Conservation (phyloP, 2,113 vertebrate species). For the Onychostoma macrolepis region DNA sequence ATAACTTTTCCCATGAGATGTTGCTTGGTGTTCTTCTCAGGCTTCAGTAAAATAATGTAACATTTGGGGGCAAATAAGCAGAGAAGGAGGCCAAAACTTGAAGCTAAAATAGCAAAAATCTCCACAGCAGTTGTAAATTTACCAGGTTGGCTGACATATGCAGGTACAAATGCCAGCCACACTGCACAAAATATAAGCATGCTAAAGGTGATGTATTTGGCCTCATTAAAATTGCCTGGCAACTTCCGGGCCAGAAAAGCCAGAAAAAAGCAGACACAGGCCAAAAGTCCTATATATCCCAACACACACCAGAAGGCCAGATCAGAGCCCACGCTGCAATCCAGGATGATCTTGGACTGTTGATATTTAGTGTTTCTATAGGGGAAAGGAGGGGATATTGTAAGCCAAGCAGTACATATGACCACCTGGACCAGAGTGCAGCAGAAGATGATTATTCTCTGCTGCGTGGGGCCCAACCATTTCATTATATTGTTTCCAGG, state of each 20-base stretch:
- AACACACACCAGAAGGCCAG: constrained; percentile 61
- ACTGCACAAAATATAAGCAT: constrained; percentile 65
- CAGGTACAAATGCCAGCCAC: constrained; percentile 63
- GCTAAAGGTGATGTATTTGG: constrained; percentile 64
- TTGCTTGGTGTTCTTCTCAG: constrained; percentile 52
- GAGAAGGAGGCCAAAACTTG: constrained; percentile 49
- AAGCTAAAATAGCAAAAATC: constrained; percentile 53
- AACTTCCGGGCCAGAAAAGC: constrained; percentile 60
- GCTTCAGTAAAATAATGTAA: constrained; percentile 52
- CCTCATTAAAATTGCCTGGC: constrained; percentile 63
- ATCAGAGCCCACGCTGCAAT: constrained; percentile 61
- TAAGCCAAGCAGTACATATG: constrained; percentile 49
- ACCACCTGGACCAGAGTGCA: too few species aligned
- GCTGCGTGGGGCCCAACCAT: too few species aligned
- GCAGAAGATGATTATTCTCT: too few species aligned
- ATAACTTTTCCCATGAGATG: constrained; percentile 43
- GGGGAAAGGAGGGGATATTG: constrained; percentile 57
- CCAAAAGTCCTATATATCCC: constrained; percentile 60
- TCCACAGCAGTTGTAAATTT: constrained; percentile 62
- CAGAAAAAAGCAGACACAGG: constrained; percentile 59
- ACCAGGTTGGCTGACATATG: constrained; percentile 62
- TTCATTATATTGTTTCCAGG: too few species aligned
- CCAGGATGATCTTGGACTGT: constrained; percentile 61
- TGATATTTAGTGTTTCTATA: constrained; percentile 55
- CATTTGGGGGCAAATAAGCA: constrained; percentile 55